These are phyloP conservation scores for Lacerta bilineata DNA, from an alignment of 2,797 vertebrate species.

Conservation along the genomic window DNA sequence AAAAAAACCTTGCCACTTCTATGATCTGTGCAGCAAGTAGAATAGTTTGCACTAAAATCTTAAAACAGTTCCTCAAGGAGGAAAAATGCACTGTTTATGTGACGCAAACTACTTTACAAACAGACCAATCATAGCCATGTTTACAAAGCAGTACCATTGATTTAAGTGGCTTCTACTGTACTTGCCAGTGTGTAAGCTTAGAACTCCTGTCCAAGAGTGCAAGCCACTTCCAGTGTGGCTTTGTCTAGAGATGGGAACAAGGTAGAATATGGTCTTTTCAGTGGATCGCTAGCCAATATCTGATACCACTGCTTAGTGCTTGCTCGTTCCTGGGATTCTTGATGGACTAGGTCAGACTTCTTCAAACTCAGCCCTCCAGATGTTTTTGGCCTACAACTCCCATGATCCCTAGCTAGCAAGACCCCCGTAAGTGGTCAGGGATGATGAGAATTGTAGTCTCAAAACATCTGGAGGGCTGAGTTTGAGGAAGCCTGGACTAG, in stretches of 20 bases:
- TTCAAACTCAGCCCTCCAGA: too few species aligned
- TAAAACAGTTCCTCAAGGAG: not conserved
- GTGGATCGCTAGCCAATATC: not conserved
- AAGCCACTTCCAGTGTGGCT: not conserved
- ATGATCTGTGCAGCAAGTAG: not conserved
- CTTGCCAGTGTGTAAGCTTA: not conserved
- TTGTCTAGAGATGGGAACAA: not conserved
- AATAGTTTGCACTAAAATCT: not conserved
- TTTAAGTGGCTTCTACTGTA: not conserved
- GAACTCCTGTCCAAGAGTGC: not conserved
- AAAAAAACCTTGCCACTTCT: not conserved
- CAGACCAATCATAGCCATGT: not conserved
- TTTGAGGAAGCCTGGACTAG: not conserved
- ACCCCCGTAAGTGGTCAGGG: too few species aligned
- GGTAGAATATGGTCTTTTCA: not conserved
- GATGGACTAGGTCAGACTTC: not conserved
- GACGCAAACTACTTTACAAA: conserved; percentile 4
- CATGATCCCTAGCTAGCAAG: too few species aligned
- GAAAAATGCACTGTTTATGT: not conserved
- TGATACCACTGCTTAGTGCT: not conserved
- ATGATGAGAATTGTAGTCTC: too few species aligned
- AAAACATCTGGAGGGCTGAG: too few species aligned
- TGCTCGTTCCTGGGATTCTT: not conserved
- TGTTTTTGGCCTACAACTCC: too few species aligned
- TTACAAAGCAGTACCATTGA: not conserved